phyloP scores from a whole-genome alignment of 2,113 vertebrate species.

The Poecile atricapillus region DNA sequence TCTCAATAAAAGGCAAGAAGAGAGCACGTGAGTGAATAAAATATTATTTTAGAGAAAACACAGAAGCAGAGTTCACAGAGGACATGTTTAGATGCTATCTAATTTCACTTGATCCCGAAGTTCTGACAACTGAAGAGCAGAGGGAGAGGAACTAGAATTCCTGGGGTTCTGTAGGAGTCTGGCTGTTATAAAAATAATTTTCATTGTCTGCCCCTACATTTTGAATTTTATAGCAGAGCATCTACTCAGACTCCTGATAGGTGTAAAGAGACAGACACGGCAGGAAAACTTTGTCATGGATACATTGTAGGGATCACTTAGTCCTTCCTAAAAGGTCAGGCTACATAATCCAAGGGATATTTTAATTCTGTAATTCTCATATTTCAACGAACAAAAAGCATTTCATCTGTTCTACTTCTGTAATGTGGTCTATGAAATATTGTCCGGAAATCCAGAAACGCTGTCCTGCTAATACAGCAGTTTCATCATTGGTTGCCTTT shows the following conservation, averaged over 20 bases:
- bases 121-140: neutral
- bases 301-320: neutral
- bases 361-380: neutral
- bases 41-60: neutral
- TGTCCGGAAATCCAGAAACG: neutral
- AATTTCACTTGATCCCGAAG: neutral
- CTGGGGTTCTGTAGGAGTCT: neutral
- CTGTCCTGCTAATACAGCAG: neutral
- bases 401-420: neutral
- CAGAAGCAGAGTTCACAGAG: neutral
- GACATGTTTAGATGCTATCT: neutral
- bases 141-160: neutral
- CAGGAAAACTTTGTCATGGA: neutral
- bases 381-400: neutral
- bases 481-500: neutral
- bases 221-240: neutral
- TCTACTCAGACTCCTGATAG: neutral
- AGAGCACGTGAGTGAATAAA: rapidly evolving
- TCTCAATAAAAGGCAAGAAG: neutral
- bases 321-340: neutral
- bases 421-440: neutral
- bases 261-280: neutral
- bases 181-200: neutral
- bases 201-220: neutral
- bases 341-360: neutral